phyloP scores from a whole-genome alignment of 2,888 invertebrate genomes.

The Cerastis rubricosa region DNA sequence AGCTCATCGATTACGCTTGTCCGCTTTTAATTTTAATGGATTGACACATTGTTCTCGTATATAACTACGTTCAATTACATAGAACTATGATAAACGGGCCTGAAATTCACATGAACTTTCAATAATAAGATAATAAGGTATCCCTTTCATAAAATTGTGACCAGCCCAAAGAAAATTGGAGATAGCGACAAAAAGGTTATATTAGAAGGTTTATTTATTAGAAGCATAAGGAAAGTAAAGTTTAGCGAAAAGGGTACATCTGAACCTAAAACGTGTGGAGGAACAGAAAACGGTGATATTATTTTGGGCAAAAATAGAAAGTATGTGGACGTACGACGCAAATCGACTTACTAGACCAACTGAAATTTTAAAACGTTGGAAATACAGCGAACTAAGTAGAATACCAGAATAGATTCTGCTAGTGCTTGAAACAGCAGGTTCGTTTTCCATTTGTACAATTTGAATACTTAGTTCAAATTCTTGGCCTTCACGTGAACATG shows the following conservation, averaged over 20 bases:
- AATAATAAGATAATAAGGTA: conserved; percentile 43
- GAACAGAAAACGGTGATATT: conserved; percentile 21
- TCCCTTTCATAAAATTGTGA: conserved; percentile 54
- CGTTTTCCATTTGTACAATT: conserved; percentile 61
- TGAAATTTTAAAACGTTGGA: conserved; percentile 48
- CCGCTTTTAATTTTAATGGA: conserved; percentile 17
- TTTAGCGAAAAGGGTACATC: conserved; percentile 51
- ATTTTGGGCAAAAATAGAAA: conserved; percentile 27
- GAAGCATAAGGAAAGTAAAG: conserved; percentile 52
- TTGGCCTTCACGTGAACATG: conserved; percentile 64
- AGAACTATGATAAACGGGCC: conserved; percentile 11
- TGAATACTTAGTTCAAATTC: conserved; percentile 72
- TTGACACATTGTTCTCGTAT: conserved; percentile 3
- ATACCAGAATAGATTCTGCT: conserved; percentile 40
- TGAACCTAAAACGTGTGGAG: conserved; percentile 33
- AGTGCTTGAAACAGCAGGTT: conserved; percentile 47
- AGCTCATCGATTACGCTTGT: conserved; percentile 17
- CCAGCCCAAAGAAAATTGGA: conserved; percentile 38
- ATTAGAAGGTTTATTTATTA: conserved; percentile 62
- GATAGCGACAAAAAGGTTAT: conserved; percentile 62
- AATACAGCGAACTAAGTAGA: conserved; percentile 42
- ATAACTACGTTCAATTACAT: conserved; percentile 20
- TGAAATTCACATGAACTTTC: conserved; percentile 38
- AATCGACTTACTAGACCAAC: conserved; percentile 34
- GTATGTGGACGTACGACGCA: conserved; percentile 12